A percentile compares a stretch with the other conserved stretches of the same genome.
phyloP scores from a whole-genome alignment of 2,113 vertebrate genomes.

The Colaptes auratus region DNA sequence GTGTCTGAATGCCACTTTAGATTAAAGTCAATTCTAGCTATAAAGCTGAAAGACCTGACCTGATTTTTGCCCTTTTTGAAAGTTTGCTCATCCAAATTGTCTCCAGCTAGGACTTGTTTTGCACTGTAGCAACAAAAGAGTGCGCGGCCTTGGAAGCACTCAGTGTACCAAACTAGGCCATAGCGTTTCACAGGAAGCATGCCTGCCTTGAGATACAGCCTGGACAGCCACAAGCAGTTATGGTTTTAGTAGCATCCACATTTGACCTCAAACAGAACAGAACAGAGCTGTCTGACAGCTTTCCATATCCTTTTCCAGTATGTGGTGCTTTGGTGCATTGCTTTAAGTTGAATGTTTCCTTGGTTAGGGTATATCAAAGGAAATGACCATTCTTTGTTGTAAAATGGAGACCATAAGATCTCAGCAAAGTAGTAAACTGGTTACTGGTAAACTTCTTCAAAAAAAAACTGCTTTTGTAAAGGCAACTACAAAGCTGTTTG shows the following conservation, averaged over 20 bases:
- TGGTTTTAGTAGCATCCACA: not conserved
- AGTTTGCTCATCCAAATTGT: not conserved
- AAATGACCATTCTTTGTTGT: not conserved
- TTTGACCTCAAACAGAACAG: not conserved
- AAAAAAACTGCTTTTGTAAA: not conserved
- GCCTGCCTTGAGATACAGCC: not conserved
- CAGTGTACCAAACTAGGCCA: accelerated
- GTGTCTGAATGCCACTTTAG: not conserved
- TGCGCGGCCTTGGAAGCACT: not conserved
- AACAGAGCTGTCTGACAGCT: not conserved
- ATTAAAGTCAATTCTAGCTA: not conserved
- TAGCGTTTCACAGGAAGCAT: not conserved
- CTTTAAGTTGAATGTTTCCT: not conserved
- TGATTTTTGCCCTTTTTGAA: not conserved
- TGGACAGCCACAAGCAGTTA: not conserved
- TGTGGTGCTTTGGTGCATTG: not conserved
- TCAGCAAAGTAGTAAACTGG: not conserved
- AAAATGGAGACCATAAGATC: not conserved
- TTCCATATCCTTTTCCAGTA: not conserved
- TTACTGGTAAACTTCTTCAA: not conserved
- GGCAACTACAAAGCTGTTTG: not conserved
- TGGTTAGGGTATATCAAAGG: not conserved
- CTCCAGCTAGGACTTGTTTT: accelerated
- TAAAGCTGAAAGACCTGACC: not conserved
- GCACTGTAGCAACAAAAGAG: not conserved